Conservation (phyloP, 2,113 vertebrate species). For the Xerus inauris region DNA sequence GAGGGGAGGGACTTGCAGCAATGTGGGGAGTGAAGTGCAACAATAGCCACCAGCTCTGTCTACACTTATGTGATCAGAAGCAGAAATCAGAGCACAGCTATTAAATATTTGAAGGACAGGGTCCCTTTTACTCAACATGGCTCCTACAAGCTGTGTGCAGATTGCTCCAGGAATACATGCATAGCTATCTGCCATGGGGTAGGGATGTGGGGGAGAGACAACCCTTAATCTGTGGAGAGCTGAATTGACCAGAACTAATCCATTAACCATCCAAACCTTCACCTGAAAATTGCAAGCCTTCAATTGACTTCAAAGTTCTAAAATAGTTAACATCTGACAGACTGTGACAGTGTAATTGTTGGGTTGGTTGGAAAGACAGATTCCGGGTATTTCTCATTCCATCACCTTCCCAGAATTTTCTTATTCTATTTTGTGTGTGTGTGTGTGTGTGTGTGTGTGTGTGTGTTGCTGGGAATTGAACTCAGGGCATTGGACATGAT, state of each 20-base stretch:
- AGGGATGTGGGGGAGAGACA: not conserved
- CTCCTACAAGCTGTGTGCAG: not conserved
- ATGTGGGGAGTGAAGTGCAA: not conserved
- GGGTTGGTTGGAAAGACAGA: not conserved
- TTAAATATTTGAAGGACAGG: not conserved
- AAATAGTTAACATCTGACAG: too few relatives aligned
- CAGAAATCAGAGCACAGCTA: not conserved
- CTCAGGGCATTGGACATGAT: too few relatives aligned
- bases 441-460: too few relatives aligned
- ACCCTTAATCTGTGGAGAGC: not conserved
- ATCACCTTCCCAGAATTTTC: not conserved
- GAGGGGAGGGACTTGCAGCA: not conserved
- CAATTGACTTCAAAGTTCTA: not conserved
- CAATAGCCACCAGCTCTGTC: too few relatives aligned
- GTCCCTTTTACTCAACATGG: not conserved
- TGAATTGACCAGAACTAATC: not conserved
- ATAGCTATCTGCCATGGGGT: not conserved
- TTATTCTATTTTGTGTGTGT: not conserved
- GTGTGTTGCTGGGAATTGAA: too few relatives aligned
- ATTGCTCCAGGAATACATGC: not conserved
- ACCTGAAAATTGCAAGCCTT: not conserved
- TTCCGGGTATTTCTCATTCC: not conserved
- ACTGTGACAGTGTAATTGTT: not conserved
- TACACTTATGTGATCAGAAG: not conserved
- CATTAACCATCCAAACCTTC: not conserved